Percentiles rank a stretch among this genome's conserved stretches.
phyloP scores from a whole-genome alignment of 2,888 invertebrate species.

The Pinctada fucata region DNA sequence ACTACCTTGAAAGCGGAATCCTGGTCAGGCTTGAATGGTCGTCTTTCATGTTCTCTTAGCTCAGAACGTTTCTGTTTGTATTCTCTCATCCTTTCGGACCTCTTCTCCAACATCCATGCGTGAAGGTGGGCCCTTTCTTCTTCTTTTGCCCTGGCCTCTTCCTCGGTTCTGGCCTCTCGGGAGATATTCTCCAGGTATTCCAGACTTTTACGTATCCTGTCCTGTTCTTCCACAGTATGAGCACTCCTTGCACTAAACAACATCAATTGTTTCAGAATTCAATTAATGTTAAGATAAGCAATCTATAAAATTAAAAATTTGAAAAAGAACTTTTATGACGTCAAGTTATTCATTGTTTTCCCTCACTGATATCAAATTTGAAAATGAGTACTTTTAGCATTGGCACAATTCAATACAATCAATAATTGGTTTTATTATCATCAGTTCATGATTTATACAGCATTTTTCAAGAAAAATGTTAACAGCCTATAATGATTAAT shows the following conservation, averaged over 20 bases:
- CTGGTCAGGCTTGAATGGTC: slow-evolving; percentile 61
- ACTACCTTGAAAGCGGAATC: slow-evolving; percentile 25
- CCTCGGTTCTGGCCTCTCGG: slow-evolving; percentile 41
- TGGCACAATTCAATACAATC: too few species aligned
- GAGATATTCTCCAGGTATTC: slow-evolving; percentile 59
- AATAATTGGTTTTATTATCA: too few species aligned
- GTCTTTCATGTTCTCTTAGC: slow-evolving; percentile 62
- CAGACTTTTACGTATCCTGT: slow-evolving; percentile 46
- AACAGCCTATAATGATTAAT: too few species aligned
- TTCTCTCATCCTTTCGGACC: slow-evolving; percentile 58
- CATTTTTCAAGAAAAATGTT: too few species aligned
- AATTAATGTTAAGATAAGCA: too few species aligned
- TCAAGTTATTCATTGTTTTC: too few species aligned
- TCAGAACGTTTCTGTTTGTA: slow-evolving; percentile 61
- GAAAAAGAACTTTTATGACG: too few species aligned
- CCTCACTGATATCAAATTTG: too few species aligned
- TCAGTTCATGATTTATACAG: too few species aligned
- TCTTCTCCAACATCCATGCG: slow-evolving; percentile 69
- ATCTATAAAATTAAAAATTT: too few species aligned
- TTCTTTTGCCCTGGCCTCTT: slow-evolving; percentile 33
- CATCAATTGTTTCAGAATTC: not conserved
- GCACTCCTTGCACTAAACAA: slow-evolving; percentile 27
- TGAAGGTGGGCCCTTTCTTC: slow-evolving; percentile 62
- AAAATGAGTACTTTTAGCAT: too few species aligned
- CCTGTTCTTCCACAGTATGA: slow-evolving; percentile 37